Conservation (phyloP, 2,888 invertebrate species). For the Fragum whitleyi region DNA sequence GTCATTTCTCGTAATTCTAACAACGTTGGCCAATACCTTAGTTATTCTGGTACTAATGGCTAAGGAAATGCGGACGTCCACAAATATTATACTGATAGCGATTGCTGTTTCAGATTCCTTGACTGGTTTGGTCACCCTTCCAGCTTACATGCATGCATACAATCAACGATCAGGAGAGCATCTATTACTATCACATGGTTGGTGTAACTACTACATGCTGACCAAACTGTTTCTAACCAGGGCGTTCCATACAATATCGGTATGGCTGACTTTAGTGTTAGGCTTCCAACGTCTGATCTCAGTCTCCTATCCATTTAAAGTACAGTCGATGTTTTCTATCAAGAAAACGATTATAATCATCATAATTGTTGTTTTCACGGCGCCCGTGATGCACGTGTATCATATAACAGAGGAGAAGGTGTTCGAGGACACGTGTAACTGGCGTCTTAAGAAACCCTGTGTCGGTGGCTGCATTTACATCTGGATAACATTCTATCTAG, state of each 20-base stretch:
- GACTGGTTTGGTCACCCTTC: conserved; percentile 53
- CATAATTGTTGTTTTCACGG: conserved; percentile 22
- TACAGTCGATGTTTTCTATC: conserved; percentile 38
- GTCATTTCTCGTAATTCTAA: conserved; percentile 46
- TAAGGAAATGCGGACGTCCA: conserved; percentile 57
- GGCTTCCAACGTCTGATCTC: conserved; percentile 60
- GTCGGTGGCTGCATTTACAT: conserved; percentile 30
- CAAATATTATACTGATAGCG: conserved; percentile 57
- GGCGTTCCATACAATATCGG: conserved; percentile 58
- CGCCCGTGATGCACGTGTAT: conserved; percentile 38
- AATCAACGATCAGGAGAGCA: conserved; percentile 3
- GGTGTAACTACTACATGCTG: conserved; percentile 44
- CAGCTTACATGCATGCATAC: conserved; percentile 52
- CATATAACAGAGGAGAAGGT: conserved; percentile 39
- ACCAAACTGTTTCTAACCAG: conserved; percentile 46
- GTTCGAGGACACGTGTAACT: conserved; percentile 18
- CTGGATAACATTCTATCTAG: conserved; percentile 37
- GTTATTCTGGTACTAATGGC: conserved; percentile 53
- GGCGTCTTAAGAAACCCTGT: conserved; percentile 30
- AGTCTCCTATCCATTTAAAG: conserved; percentile 50
- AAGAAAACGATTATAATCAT: conserved; percentile 27
- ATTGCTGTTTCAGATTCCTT: conserved; percentile 60
- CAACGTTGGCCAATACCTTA: conserved; percentile 53
- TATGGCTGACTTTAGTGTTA: conserved; percentile 61
- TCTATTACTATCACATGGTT: conserved; percentile 19